Conservation (phyloP, 2,888 invertebrate genomes). For the Fragum whitleyi region DNA sequence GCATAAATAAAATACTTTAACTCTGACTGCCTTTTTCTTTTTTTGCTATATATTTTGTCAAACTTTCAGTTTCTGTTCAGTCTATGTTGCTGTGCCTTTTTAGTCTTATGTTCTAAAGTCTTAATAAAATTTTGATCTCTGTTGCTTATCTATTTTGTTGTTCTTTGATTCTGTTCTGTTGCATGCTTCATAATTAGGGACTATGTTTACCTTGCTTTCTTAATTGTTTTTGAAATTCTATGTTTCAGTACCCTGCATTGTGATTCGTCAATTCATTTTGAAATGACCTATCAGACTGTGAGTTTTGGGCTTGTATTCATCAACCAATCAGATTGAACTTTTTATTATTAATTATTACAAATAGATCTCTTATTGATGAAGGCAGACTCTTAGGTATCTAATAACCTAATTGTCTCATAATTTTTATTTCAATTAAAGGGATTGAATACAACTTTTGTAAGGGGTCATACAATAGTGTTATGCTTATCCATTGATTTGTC, state of each 20-base stretch:
- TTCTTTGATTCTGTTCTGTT: constrained; percentile 13
- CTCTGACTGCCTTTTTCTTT: not conserved
- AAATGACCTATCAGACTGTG: no score
- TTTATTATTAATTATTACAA: no score
- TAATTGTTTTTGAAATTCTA: not conserved
- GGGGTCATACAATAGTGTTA: no score
- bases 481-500: no score
- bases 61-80: not conserved
- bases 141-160: constrained; percentile 20
- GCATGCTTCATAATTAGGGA: constrained; percentile 6
- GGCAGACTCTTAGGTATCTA: no score
- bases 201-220: not conserved
- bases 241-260: not conserved
- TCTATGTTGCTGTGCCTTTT: constrained; percentile 6
- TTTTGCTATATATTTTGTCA: not conserved
- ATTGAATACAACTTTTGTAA: no score
- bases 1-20: not conserved
- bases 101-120: not conserved
- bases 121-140: not conserved
- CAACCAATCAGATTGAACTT: no score
- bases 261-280: no score
- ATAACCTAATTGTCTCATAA: no score
- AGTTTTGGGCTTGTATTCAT: no score
- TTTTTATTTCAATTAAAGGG: no score
- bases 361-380: no score